These are phyloP conservation scores for Chaitophorus viminalis DNA, from an alignment of 2,888 invertebrate genomes.

Conservation along the genomic window DNA sequence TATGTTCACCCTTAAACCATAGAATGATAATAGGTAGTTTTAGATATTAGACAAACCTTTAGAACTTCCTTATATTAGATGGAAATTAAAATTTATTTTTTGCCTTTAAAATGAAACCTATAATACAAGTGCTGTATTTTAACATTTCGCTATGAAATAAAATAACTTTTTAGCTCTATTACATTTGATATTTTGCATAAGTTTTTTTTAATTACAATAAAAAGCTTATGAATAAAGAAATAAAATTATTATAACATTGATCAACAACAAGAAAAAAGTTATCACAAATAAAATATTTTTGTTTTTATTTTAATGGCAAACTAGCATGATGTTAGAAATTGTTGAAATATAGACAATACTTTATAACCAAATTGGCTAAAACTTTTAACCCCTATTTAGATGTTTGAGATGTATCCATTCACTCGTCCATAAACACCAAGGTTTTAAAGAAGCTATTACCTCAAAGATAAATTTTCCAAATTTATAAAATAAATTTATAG, in stretches of 20 bases:
- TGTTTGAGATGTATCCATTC: slow-evolving; percentile 50
- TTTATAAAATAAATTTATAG: slow-evolving; percentile 33
- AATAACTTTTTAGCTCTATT: not conserved
- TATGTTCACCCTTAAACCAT: slow-evolving; percentile 43
- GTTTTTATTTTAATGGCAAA: slow-evolving; percentile 60
- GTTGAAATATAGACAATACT: slow-evolving; percentile 43
- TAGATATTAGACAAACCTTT: slow-evolving; percentile 55
- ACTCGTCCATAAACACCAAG: slow-evolving; percentile 32
- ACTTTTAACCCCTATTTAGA: slow-evolving; percentile 54
- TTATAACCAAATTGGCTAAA: slow-evolving; percentile 39
- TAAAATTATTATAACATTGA: not conserved
- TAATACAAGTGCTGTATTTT: not conserved
- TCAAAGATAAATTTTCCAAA: slow-evolving; percentile 19
- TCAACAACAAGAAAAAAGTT: slow-evolving; percentile 29
- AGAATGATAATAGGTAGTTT: slow-evolving; percentile 48
- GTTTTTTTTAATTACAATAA: not conserved
- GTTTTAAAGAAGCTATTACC: slow-evolving; percentile 38
- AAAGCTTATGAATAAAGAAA: slow-evolving; percentile 27
- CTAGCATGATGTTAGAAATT: slow-evolving; percentile 44
- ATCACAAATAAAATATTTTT: slow-evolving; percentile 4
- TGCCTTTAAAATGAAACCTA: slow-evolving; percentile 57
- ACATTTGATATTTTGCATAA: not conserved
- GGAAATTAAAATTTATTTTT: slow-evolving; percentile 24
- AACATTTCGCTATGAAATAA: not conserved
- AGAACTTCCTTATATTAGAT: slow-evolving; percentile 45